A percentile compares a stretch with the other conserved stretches of the same genome.
phyloP scores from a whole-genome alignment of 2,113 vertebrate species.

The Arvicanthis niloticus region DNA sequence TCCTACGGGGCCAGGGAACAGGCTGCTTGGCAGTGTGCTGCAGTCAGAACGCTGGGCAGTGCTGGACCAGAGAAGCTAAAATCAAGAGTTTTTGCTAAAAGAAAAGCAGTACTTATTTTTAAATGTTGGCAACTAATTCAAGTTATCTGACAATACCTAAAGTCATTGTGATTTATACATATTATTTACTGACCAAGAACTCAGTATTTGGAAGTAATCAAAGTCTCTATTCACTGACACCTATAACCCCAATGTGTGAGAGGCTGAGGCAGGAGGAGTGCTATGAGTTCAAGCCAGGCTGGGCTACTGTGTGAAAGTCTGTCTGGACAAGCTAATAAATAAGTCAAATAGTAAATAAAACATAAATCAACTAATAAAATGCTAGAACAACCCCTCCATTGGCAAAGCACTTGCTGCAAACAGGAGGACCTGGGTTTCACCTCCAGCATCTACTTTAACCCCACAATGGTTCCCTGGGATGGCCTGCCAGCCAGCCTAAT shows the following conservation, averaged over 20 bases:
- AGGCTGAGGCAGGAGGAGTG: not conserved
- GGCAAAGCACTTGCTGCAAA: not conserved
- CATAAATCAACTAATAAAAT: not conserved
- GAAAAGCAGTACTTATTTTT: not conserved
- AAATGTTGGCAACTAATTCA: slow-evolving; percentile 31
- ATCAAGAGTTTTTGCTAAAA: slow-evolving; percentile 5
- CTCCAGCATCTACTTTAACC: not conserved
- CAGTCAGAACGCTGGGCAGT: not conserved
- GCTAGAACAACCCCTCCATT: not conserved
- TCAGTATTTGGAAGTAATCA: not conserved
- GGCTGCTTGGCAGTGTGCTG: not conserved
- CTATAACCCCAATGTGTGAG: not conserved
- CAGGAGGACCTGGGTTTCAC: too few species aligned
- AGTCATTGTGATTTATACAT: not conserved
- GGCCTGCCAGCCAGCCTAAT: not conserved
- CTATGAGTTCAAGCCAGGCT: not conserved
- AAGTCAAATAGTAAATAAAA: not conserved
- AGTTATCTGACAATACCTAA: not conserved
- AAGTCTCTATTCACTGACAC: not conserved
- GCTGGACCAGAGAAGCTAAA: not conserved
- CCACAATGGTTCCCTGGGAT: not conserved
- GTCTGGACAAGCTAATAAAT: not conserved
- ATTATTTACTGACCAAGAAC: not conserved
- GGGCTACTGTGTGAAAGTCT: not conserved
- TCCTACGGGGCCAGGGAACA: not conserved